phyloP scores from a whole-genome alignment of 2,797 vertebrate species.

The Vespertilio murinus region DNA sequence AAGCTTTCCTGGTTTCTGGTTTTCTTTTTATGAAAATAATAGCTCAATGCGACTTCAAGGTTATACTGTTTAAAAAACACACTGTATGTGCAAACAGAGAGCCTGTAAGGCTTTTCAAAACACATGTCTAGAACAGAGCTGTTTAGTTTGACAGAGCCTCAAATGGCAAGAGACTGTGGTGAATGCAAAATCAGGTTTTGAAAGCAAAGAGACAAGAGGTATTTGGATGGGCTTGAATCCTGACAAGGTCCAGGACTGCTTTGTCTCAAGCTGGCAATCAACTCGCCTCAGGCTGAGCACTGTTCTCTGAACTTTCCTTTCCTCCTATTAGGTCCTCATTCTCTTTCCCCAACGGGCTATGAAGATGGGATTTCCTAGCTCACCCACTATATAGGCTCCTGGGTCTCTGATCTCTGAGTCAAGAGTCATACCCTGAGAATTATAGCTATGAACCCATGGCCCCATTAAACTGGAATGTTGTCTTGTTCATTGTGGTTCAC shows the following conservation, averaged over 20 bases:
- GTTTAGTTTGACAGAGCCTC: slow-evolving; percentile 56
- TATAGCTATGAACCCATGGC: background rate
- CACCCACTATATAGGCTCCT: background rate
- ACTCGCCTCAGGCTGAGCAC: background rate
- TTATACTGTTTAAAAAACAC: slow-evolving; percentile 58
- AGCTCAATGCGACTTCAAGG: slow-evolving; percentile 48
- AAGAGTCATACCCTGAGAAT: background rate
- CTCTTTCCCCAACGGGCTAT: background rate
- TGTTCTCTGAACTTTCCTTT: background rate
- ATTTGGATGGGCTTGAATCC: background rate
- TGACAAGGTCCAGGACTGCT: background rate
- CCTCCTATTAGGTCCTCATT: background rate
- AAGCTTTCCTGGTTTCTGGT: slow-evolving; percentile 42
- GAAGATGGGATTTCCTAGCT: background rate
- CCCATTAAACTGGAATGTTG: background rate
- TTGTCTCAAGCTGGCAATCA: slow-evolving; percentile 51
- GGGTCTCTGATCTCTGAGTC: background rate
- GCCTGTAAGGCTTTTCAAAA: slow-evolving; percentile 49
- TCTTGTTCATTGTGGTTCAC: background rate
- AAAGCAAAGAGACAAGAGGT: slow-evolving; percentile 38
- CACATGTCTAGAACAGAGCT: slow-evolving; percentile 43
- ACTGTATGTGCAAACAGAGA: slow-evolving; percentile 38
- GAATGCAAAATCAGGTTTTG: slow-evolving; percentile 55
- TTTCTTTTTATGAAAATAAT: slow-evolving; percentile 66
- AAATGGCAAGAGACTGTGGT: slow-evolving; percentile 50